Conservation (phyloP, 2,113 vertebrate species). For the Sula dactylatra region DNA sequence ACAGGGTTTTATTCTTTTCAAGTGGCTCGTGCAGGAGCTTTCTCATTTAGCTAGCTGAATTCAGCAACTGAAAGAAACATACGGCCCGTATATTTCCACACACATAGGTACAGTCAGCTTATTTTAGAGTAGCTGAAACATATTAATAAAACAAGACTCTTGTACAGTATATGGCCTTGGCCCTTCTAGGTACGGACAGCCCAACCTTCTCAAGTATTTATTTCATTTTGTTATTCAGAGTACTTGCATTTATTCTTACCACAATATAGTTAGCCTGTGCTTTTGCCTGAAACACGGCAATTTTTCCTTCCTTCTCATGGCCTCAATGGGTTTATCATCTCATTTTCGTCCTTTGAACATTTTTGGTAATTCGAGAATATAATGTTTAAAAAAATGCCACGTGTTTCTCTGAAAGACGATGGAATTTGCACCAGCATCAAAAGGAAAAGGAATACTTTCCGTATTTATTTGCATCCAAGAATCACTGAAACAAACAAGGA, state of each 20-base stretch:
- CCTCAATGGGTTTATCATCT: background rate
- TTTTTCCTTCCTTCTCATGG: background rate
- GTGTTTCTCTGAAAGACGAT: background rate
- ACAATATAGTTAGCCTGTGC: background rate
- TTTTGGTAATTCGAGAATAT: background rate
- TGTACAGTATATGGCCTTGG: accelerated
- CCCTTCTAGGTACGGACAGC: background rate
- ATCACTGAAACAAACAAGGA: background rate
- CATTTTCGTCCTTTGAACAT: background rate
- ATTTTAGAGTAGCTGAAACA: background rate
- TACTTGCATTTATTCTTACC: background rate
- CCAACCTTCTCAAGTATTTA: background rate
- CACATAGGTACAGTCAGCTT: background rate
- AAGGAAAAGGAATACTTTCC: background rate
- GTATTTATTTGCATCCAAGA: background rate
- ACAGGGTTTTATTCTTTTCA: background rate
- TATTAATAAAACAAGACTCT: background rate
- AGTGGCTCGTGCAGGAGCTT: background rate
- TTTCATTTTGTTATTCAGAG: background rate
- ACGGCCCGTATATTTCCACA: background rate
- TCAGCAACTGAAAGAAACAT: background rate
- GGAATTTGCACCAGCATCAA: background rate
- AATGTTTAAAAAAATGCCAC: background rate
- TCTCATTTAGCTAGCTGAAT: background rate
- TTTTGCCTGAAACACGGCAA: background rate